phyloP scores from a whole-genome alignment of 2,113 vertebrate genomes.

The western clawed frog (Xenopus tropicalis) region UCB_Xtro_10.0 CM004451.2:66436001-66436500 shows the following conservation, averaged over 20 bases:
- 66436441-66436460: too few relatives aligned
- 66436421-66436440: too few relatives aligned
- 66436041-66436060: constrained; percentile 7
- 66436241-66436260: constrained; percentile 16
- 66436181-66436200: constrained; percentile 17
- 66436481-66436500: too few relatives aligned
- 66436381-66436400: too few relatives aligned
- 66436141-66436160: constrained; percentile 44
- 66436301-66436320: too few relatives aligned
- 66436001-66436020: background rate
- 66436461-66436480: too few relatives aligned
- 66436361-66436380: too few relatives aligned
- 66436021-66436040: constrained; percentile 8
- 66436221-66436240: constrained; percentile 16
- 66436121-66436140: constrained; percentile 35
- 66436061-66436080: too few relatives aligned
- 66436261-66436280: constrained; percentile 17
- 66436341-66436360: too few relatives aligned
- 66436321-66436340: too few relatives aligned
- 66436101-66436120: constrained; percentile 28
- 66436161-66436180: constrained; percentile 40
- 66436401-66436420: too few relatives aligned
- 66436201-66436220: constrained; percentile 10
- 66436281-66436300: too few relatives aligned
- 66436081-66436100: constrained; percentile 15